Conservation (phyloP, 64 coral and sea anemone genomes). For the Pachyseris speciosa region DNA sequence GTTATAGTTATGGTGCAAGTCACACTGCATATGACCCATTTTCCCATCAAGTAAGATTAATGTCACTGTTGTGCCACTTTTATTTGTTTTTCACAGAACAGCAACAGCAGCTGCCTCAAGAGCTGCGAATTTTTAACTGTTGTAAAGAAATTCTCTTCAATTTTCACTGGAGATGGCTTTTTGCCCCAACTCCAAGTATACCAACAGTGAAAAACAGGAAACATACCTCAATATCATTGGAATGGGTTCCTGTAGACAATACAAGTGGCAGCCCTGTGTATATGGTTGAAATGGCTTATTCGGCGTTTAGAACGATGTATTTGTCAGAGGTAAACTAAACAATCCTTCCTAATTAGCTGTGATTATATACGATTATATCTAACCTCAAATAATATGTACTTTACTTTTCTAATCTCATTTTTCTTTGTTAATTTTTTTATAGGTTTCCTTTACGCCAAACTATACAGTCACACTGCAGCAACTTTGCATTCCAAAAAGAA, state of each 20-base stretch:
- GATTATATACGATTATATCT: too few species aligned
- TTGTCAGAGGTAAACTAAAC: neutral
- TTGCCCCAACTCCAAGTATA: neutral
- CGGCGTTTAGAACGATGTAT: neutral
- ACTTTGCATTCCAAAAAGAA: neutral
- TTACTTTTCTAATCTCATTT: neutral
- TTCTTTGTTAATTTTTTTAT: neutral
- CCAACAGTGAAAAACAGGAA: neutral
- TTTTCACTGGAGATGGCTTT: neutral
- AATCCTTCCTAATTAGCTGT: too few species aligned
- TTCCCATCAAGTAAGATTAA: too few species aligned
- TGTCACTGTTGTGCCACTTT: neutral
- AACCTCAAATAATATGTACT: too few species aligned
- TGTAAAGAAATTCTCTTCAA: neutral
- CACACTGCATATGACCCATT: too few species aligned
- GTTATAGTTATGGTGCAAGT: too few species aligned
- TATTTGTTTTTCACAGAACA: neutral
- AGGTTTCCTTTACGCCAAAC: neutral
- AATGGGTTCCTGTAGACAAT: neutral
- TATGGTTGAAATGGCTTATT: conserved; percentile 17
- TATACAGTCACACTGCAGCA: neutral
- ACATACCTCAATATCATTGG: conserved; percentile 19
- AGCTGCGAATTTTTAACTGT: conserved; percentile 27
- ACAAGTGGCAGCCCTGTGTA: conserved; percentile 35
- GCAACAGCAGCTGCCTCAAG: neutral